Evolutionary conservation across 2,797 vertebrate species (phyloP).

Genomic region (Onychomys leucogaster): DNA sequence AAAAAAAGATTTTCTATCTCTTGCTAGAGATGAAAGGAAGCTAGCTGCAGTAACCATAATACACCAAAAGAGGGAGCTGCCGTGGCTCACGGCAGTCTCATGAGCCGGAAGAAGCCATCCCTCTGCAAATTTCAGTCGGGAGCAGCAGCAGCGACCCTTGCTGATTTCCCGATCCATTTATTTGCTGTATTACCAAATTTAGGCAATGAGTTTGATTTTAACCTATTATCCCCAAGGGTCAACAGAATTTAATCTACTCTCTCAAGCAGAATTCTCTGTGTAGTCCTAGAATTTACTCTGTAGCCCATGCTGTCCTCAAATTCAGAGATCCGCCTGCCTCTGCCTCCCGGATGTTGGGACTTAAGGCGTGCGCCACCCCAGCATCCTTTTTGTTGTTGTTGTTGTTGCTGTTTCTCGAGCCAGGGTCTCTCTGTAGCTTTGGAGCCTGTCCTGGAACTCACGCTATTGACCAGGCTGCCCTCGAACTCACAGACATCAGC

Average conservation of each 20-base stretch:
- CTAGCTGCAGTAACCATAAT: constrained; percentile 4
- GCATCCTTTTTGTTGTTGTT: no score
- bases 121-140: neutral
- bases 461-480: no score
- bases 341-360: no score
- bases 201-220: neutral
- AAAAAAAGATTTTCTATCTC: neutral
- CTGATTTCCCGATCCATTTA: neutral
- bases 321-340: no score
- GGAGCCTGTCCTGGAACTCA: no score
- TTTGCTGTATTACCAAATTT: neutral
- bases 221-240: neutral
- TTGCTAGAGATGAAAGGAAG: neutral
- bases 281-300: neutral
- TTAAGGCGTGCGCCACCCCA: no score
- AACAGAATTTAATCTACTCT: neutral
- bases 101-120: neutral
- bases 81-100: neutral
- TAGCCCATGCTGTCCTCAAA: neutral
- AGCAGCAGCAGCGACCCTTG: neutral
- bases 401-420: no score
- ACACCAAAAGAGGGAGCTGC: constrained; percentile 61
- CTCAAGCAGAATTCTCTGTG: neutral
- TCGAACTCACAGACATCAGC: no score
- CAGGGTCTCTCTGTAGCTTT: no score